Conservation (phyloP, 53 echinoderm and acorn worm species). For the Crossaster papposus region DNA sequence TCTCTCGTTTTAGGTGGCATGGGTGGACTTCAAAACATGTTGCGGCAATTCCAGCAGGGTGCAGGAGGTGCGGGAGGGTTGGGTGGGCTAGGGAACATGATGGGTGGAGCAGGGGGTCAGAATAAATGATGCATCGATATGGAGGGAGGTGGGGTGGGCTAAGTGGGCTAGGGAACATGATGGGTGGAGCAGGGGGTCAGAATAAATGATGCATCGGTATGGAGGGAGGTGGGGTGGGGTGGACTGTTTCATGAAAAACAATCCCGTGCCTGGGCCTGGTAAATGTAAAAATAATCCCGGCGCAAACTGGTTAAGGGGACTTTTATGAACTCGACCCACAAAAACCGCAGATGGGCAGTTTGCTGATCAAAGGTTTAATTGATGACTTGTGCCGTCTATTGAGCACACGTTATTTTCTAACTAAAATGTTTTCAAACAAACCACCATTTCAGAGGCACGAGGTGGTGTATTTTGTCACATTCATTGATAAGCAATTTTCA, state of each 20-base stretch:
- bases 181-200: conserved; percentile 62
- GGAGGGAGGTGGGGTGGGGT: background rate
- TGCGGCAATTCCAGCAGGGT: conserved; percentile 98
- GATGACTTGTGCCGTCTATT: no score
- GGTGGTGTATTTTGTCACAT: no score
- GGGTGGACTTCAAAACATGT: conserved; percentile 97
- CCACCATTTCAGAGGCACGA: no score
- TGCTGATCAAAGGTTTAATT: no score
- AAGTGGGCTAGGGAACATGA: conserved; percentile 49
- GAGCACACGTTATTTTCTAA: no score
- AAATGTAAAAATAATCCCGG: no score
- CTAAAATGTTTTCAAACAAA: no score
- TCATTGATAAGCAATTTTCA: no score
- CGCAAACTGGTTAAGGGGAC: no score
- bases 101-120: conserved; percentile 65
- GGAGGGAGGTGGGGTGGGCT: background rate
- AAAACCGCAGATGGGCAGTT: no score
- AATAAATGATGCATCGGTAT: conserved; percentile 8
- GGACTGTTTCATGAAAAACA: background rate
- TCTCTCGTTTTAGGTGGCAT: conserved; percentile 73
- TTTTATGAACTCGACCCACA: no score
- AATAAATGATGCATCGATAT: conserved; percentile 6
- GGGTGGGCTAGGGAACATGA: conserved; percentile 69
- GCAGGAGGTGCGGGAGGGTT: conserved; percentile 85
- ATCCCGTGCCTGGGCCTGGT: no score